phyloP scores from a whole-genome alignment of 2,888 invertebrate genomes.

The Tortrix viridana region DNA sequence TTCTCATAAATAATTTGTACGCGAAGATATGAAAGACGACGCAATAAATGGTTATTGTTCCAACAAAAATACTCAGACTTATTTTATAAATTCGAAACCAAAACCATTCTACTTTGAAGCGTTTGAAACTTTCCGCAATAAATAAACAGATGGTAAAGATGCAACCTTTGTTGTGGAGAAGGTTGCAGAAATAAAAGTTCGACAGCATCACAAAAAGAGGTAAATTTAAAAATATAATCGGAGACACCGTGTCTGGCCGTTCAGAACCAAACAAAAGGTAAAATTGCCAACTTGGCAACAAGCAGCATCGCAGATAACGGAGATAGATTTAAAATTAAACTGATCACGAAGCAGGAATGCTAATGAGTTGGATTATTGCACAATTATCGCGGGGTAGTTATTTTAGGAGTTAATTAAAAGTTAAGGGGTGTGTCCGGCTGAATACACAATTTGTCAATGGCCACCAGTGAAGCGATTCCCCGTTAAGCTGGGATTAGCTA shows the following conservation, averaged over 20 bases:
- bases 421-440: slow-evolving; percentile 6
- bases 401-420: slow-evolving; percentile 9
- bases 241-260: slow-evolving; percentile 27
- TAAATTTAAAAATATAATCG: slow-evolving; percentile 28
- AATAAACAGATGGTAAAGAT: not conserved
- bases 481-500: slow-evolving; percentile 48
- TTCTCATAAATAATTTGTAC: slow-evolving; percentile 5
- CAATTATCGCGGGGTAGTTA: not conserved
- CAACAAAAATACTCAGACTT: not conserved
- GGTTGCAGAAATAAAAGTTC: slow-evolving; percentile 13
- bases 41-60: slow-evolving; percentile 5
- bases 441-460: slow-evolving; percentile 19
- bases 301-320: slow-evolving; percentile 1
- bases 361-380: not conserved
- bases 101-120: slow-evolving; percentile 4
- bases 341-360: slow-evolving; percentile 1
- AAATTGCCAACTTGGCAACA: slow-evolving; percentile 31
- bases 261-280: slow-evolving; percentile 23
- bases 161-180: not conserved
- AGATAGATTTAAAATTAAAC: slow-evolving; percentile 1
- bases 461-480: slow-evolving; percentile 24
- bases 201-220: slow-evolving; percentile 10
- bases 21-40: slow-evolving; percentile 1
- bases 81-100: not conserved
- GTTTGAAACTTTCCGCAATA: slow-evolving; percentile 1